A percentile compares a stretch with the other conserved stretches of the same genome.
Conservation (phyloP, 2,888 invertebrate genomes). For the Leptarthrus brevirostris region DNA sequence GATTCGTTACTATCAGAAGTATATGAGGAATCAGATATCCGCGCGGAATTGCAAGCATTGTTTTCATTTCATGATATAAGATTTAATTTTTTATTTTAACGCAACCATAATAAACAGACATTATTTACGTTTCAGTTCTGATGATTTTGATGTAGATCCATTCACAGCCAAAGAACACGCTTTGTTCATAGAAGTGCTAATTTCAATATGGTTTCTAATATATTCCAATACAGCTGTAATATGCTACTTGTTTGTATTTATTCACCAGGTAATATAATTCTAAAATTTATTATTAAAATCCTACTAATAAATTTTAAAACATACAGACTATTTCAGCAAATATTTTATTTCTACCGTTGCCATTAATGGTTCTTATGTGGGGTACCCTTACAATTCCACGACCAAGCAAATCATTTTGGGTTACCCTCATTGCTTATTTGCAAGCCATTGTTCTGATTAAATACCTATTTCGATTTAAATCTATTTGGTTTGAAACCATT, state of each 20-base stretch:
- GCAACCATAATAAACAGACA: too few relatives aligned
- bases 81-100: too few relatives aligned
- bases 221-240: conserved; percentile 87
- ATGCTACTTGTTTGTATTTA: too few relatives aligned
- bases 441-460: conserved; percentile 96
- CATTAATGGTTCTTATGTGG: conserved; percentile 97
- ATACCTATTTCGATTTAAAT: conserved; percentile 96
- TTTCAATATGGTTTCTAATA: conserved; percentile 66
- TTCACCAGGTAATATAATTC: conserved; percentile 94
- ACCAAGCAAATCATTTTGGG: conserved; percentile 98
- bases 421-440: conserved; percentile 96
- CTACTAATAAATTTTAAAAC: too few relatives aligned
- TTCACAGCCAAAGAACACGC: conserved; percentile 69
- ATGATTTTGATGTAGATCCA: conserved; percentile 60
- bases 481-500: conserved; percentile 87
- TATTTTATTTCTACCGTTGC: conserved; percentile 90
- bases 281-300: too few relatives aligned
- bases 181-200: conserved; percentile 64
- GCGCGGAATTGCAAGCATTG: too few relatives aligned
- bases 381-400: conserved; percentile 95
- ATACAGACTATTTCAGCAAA: conserved; percentile 88
- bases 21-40: too few relatives aligned
- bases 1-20: too few relatives aligned
- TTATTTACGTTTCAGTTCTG: conserved; percentile 1
- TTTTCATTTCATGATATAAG: too few relatives aligned